Conservation (phyloP, 2,888 invertebrate genomes). For the Neelides folsomi region DNA sequence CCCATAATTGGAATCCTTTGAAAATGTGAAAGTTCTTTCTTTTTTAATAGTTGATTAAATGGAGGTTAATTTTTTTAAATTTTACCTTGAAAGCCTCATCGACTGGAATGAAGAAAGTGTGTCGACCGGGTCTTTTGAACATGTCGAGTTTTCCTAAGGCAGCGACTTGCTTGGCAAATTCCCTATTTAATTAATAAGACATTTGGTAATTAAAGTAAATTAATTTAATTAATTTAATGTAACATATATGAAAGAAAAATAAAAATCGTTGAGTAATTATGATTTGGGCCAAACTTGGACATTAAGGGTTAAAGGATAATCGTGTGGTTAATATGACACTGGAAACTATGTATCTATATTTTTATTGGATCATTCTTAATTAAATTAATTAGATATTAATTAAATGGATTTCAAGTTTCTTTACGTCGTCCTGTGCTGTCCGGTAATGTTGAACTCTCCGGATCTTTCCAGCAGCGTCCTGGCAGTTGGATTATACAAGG, state of each 20-base stretch:
- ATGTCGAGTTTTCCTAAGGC: slow-evolving; percentile 60
- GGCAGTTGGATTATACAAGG: slow-evolving; percentile 65
- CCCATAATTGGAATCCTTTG: too few species aligned
- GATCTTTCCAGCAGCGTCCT: slow-evolving; percentile 44
- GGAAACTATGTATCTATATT: too few species aligned
- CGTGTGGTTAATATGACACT: too few species aligned
- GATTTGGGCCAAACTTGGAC: too few species aligned
- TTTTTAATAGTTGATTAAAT: too few species aligned
- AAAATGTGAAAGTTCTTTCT: too few species aligned
- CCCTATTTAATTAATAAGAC: slow-evolving; percentile 15
- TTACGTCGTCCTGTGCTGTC: slow-evolving; percentile 24
- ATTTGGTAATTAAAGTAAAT: neutral
- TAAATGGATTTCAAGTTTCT: neutral
- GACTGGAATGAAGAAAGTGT: slow-evolving; percentile 81
- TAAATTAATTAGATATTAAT: too few species aligned
- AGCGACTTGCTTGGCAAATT: slow-evolving; percentile 50
- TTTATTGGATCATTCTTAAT: too few species aligned
- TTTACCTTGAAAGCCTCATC: slow-evolving; percentile 79
- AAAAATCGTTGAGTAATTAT: slow-evolving; percentile 6
- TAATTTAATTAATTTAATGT: neutral
- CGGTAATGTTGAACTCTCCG: slow-evolving; percentile 21
- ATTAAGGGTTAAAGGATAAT: too few species aligned
- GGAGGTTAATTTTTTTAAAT: too few species aligned
- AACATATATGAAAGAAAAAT: slow-evolving; percentile 31
- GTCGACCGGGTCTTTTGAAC: slow-evolving; percentile 61